phyloP scores from a whole-genome alignment of 2,113 vertebrate genomes.

The Urocynchramus pylzowi region DNA sequence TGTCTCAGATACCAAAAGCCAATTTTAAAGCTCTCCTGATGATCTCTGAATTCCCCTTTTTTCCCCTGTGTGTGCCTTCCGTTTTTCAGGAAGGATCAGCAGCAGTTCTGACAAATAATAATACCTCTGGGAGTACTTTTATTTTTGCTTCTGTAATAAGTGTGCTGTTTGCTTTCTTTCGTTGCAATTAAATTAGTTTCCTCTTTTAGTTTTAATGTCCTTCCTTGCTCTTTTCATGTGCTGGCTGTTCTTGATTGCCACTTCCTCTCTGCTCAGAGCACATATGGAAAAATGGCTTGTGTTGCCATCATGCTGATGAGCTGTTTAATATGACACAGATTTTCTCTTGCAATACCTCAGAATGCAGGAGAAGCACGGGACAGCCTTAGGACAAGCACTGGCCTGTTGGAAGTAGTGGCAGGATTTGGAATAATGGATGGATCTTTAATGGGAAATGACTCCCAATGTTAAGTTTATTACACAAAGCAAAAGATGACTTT shows the following conservation, averaged over 20 bases:
- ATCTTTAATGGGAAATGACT: not conserved
- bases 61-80: not conserved
- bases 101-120: not conserved
- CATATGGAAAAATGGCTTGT: not conserved
- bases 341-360: not conserved
- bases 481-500: not conserved
- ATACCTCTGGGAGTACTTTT: not conserved
- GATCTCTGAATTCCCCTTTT: not conserved
- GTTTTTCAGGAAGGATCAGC: not conserved
- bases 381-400: not conserved
- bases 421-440: not conserved
- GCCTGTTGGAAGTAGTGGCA: not conserved
- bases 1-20: not conserved
- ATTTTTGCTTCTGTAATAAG: not conserved
- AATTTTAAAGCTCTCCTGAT: not conserved
- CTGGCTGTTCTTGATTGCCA: not conserved
- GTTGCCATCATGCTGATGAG: not conserved
- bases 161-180: not conserved
- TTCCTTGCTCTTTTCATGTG: not conserved
- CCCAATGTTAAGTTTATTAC: not conserved
- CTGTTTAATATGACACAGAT: not conserved
- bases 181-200: not conserved
- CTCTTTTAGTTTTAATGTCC: not conserved
- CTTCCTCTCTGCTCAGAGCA: not conserved
- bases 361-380: not conserved